phyloP scores from a whole-genome alignment of 2,888 invertebrate genomes.

The Chrysotoxum bicinctum region DNA sequence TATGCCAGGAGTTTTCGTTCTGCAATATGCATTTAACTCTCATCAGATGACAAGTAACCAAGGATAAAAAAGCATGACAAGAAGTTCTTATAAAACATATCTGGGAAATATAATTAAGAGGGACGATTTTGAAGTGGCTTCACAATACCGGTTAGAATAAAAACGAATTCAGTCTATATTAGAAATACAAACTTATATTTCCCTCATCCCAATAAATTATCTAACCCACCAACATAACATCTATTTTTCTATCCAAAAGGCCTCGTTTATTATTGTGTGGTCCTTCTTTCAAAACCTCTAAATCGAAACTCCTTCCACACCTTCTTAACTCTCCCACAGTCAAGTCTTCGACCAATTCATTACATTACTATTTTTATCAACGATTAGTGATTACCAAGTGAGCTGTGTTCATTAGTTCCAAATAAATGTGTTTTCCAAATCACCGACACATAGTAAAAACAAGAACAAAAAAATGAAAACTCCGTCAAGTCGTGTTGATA shows the following conservation, averaged over 20 bases:
- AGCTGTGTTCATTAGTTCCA: constrained; percentile 58
- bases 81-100: no score
- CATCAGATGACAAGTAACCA: background rate
- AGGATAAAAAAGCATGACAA: no score
- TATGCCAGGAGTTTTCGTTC: background rate
- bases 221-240: background rate
- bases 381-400: constrained; percentile 60
- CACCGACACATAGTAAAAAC: background rate
- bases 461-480: background rate
- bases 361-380: constrained; percentile 58
- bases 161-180: background rate
- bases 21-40: no score
- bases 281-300: constrained; percentile 10
- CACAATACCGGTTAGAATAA: no score
- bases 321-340: constrained; percentile 6
- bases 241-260: background rate
- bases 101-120: no score
- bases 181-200: background rate
- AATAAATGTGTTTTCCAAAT: constrained; percentile 32
- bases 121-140: no score
- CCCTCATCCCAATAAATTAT: background rate
- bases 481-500: constrained; percentile 62
- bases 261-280: constrained; percentile 42
- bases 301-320: constrained; percentile 40
- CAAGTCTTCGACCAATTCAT: constrained; percentile 60